Evolutionary conservation across 2,888 invertebrate genomes (phyloP).

Genomic region (Polia nebulosa): DNA sequence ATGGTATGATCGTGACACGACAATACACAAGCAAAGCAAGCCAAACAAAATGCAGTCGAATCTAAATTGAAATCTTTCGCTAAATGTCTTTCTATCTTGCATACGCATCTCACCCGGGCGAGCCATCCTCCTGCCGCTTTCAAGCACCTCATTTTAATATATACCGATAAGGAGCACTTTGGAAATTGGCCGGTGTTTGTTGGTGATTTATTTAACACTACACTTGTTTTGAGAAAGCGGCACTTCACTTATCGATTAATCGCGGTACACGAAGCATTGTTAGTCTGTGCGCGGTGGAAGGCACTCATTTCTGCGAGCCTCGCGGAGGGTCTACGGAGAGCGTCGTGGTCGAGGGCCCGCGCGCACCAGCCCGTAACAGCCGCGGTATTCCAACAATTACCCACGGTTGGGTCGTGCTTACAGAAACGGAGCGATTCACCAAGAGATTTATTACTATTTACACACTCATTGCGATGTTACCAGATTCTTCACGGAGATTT

Average conservation of each 20-base stretch:
- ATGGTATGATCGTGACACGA: slow-evolving; percentile 78
- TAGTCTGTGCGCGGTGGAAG: slow-evolving; percentile 78
- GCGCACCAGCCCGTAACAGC: slow-evolving; percentile 88
- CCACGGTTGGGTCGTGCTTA: slow-evolving; percentile 84
- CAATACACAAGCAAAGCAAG: slow-evolving; percentile 82
- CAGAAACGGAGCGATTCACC: slow-evolving; percentile 81
- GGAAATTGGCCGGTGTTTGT: slow-evolving; percentile 75
- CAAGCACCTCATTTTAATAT: slow-evolving; percentile 89
- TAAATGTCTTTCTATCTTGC: slow-evolving; percentile 83
- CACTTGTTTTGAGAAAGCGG: slow-evolving; percentile 83
- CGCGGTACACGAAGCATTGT: slow-evolving; percentile 85
- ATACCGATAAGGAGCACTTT: slow-evolving; percentile 78
- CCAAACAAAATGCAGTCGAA: slow-evolving; percentile 83
- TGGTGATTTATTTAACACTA: slow-evolving; percentile 82
- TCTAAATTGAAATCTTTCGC: slow-evolving; percentile 88
- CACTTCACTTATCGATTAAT: slow-evolving; percentile 87
- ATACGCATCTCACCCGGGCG: slow-evolving; percentile 88
- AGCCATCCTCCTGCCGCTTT: slow-evolving; percentile 90
- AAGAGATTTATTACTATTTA: slow-evolving; percentile 78
- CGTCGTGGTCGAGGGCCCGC: slow-evolving; percentile 88
- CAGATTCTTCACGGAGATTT: slow-evolving; percentile 36
- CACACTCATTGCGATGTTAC: slow-evolving; percentile 68
- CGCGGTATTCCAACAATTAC: slow-evolving; percentile 88
- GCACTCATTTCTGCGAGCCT: slow-evolving; percentile 86
- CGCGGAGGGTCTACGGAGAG: slow-evolving; percentile 84